These are phyloP conservation scores for Calliscelio sp. DNA, from an alignment of 2,888 invertebrate genomes.

Conservation along the genomic window DNA sequence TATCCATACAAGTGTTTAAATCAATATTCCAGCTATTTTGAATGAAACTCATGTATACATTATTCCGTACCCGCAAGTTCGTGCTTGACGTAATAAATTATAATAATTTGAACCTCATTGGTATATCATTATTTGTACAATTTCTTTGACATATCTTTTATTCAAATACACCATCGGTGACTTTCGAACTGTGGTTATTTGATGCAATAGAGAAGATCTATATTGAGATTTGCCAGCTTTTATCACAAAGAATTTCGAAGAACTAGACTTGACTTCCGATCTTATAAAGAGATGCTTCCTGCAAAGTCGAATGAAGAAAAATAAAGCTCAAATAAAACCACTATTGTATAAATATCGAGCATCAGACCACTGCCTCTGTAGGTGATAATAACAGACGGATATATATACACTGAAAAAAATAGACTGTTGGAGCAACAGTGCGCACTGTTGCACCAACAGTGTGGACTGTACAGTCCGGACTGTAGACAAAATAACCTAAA, in stretches of 20 bases:
- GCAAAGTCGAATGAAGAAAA: conserved; percentile 31
- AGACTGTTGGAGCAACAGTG: too few species aligned
- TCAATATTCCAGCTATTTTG: neutral
- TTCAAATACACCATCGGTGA: conserved; percentile 15
- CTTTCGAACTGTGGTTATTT: conserved; percentile 39
- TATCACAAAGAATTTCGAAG: conserved; percentile 47
- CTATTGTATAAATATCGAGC: conserved; percentile 41
- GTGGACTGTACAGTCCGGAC: too few species aligned
- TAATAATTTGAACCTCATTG: conserved; percentile 13
- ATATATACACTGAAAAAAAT: too few species aligned
- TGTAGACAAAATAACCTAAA: too few species aligned
- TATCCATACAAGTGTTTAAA: too few species aligned
- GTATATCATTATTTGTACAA: conserved; percentile 15
- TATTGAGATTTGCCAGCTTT: conserved; percentile 47
- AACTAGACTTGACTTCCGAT: conserved; percentile 33
- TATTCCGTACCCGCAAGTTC: neutral
- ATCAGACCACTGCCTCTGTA: neutral
- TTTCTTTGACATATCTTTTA: conserved; percentile 40
- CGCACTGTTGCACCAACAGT: too few species aligned
- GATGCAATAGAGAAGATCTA: conserved; percentile 42
- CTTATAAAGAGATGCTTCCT: conserved; percentile 32
- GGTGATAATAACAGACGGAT: conserved; percentile 1
- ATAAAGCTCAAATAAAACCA: conserved; percentile 26
- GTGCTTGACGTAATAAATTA: neutral
- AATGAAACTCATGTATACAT: neutral